These are phyloP conservation scores for Struthio camelus DNA, from an alignment of 2,113 vertebrate genomes.

Conservation along the genomic window DNA sequence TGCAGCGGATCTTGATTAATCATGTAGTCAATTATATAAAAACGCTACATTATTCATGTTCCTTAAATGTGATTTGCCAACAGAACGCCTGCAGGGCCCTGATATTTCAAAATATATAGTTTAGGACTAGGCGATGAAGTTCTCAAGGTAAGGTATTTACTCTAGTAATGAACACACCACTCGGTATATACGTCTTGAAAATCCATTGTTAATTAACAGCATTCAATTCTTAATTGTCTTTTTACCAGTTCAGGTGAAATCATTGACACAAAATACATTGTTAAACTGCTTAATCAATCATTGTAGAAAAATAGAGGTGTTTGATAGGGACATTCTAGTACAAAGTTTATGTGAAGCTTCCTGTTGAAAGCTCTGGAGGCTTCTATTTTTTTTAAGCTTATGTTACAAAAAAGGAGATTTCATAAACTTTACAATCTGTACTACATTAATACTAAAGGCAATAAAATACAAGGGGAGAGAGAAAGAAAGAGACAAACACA, in stretches of 20 bases:
- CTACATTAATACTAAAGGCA: conserved; percentile 65
- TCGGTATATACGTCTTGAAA: conserved; percentile 73
- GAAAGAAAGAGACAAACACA: neutral
- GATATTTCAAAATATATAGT: neutral
- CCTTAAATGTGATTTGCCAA: neutral
- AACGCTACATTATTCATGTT: neutral
- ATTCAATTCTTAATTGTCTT: conserved; percentile 69
- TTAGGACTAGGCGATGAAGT: neutral
- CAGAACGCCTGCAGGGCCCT: neutral
- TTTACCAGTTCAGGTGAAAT: conserved; percentile 70
- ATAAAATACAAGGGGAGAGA: neutral
- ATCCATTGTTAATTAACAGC: conserved; percentile 73
- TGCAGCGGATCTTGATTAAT: neutral
- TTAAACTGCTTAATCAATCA: conserved; percentile 75
- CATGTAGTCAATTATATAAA: neutral
- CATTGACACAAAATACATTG: conserved; percentile 80
- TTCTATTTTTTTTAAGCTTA: conserved; percentile 65
- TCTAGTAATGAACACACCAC: conserved; percentile 66
- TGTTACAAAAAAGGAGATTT: conserved; percentile 75
- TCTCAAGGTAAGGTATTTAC: neutral
- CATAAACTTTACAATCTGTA: conserved; percentile 68
- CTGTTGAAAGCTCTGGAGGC: conserved; percentile 62
- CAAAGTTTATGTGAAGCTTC: conserved; percentile 74
- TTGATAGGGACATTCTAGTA: conserved; percentile 76
- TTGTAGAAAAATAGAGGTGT: conserved; percentile 86